phyloP scores from a whole-genome alignment of 2,797 vertebrate genomes.

The Hydrolagus colliei region DNA sequence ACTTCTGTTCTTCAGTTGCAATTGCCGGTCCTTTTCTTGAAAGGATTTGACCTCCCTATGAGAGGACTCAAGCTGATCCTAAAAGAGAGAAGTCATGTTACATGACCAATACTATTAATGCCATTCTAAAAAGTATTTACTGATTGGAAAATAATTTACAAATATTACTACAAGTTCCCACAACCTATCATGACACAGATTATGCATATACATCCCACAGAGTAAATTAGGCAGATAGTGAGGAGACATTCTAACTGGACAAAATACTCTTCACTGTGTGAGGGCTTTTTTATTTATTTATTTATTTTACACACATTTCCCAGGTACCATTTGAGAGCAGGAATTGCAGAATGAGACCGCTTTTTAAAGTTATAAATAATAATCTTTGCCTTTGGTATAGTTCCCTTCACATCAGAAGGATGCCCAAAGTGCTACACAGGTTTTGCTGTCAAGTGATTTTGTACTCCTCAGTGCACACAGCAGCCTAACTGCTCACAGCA shows the following conservation, averaged over 20 bases:
- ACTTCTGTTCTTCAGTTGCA: constrained; percentile 83
- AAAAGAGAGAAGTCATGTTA: constrained; percentile 38
- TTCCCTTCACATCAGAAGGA: no score
- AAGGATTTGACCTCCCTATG: constrained; percentile 81
- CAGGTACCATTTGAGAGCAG: no score
- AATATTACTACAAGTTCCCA: not conserved
- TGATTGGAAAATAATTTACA: not conserved
- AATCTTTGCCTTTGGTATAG: no score
- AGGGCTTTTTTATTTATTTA: no score
- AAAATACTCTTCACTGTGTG: no score
- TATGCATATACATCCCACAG: not conserved
- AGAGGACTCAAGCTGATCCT: constrained; percentile 87
- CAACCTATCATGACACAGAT: not conserved
- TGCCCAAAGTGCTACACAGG: no score
- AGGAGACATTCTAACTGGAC: not conserved
- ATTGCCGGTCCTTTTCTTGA: constrained; percentile 83
- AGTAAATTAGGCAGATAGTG: not conserved
- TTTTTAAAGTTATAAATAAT: no score
- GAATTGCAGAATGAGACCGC: no score
- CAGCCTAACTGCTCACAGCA: no score
- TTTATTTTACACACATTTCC: no score
- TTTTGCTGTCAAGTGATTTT: no score
- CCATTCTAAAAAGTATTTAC: not conserved
- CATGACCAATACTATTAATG: not conserved
- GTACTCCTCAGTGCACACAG: no score